These are phyloP conservation scores for Acrocyrtus sp. DNA, from an alignment of 2,888 invertebrate species.

Conservation along the genomic window DNA sequence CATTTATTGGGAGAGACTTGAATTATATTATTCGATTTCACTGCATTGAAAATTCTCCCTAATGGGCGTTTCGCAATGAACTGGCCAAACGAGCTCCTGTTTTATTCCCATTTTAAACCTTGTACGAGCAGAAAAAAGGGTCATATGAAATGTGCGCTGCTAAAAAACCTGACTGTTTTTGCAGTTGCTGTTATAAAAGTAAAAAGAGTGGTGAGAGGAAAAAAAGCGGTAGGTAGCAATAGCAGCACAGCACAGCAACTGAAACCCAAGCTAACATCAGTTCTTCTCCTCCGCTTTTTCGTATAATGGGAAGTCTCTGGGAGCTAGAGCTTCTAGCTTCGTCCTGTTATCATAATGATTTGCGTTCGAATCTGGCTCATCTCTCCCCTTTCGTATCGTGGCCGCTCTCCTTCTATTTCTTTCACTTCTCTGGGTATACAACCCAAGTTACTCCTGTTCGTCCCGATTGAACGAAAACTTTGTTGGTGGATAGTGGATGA, in stretches of 20 bases:
- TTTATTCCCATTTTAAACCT: background rate
- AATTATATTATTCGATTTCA: slow-evolving; percentile 29
- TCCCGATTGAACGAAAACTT: too few species aligned
- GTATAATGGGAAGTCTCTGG: too few species aligned
- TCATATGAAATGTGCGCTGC: too few species aligned
- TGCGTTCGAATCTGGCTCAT: slow-evolving; percentile 6
- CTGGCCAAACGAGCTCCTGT: slow-evolving; percentile 44
- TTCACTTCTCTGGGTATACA: background rate
- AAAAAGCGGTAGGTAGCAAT: background rate
- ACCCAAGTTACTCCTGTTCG: background rate
- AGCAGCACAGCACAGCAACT: background rate
- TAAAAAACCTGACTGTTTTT: too few species aligned
- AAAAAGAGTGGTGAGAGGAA: too few species aligned
- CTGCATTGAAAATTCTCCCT: slow-evolving; percentile 34
- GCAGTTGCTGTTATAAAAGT: too few species aligned
- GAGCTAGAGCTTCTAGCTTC: too few species aligned
- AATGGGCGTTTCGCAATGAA: slow-evolving; percentile 43
- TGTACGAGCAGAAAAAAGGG: background rate
- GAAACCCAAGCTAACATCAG: too few species aligned
- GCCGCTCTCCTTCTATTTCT: background rate
- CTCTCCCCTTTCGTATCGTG: background rate
- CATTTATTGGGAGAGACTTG: slow-evolving; percentile 24
- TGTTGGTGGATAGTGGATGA: too few species aligned
- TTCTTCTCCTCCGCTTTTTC: too few species aligned
- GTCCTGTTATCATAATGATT: background rate